Conservation (phyloP, 2,888 invertebrate species). For the Psylliodes chrysocephalus region DNA sequence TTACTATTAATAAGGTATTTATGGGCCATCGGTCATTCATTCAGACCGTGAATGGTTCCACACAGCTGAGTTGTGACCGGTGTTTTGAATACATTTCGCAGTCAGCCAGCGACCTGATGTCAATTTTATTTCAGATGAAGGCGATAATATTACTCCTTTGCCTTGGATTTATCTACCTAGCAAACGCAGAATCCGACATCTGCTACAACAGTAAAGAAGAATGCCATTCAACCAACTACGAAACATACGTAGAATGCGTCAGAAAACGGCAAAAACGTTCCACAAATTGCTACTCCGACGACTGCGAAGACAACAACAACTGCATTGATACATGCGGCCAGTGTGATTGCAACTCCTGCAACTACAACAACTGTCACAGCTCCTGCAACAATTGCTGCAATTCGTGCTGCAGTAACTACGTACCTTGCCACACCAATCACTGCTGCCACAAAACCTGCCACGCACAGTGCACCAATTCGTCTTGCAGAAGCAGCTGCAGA, state of each 20-base stretch:
- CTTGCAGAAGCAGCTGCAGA: conserved; percentile 57
- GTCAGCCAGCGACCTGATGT: no score
- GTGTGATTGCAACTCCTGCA: conserved; percentile 58
- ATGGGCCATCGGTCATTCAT: no score
- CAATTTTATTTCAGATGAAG: conserved; percentile 34
- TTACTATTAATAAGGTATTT: no score
- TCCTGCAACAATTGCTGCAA: conserved; percentile 51
- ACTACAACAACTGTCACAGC: conserved; percentile 42
- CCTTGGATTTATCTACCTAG: background rate
- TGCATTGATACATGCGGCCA: conserved; percentile 51
- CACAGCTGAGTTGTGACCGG: no score
- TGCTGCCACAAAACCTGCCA: conserved; percentile 62
- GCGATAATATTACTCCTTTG: conserved; percentile 15
- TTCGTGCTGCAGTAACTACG: conserved; percentile 50
- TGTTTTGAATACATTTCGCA: no score
- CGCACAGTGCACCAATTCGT: conserved; percentile 55
- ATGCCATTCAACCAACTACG: conserved; percentile 56
- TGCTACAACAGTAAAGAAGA: conserved; percentile 40
- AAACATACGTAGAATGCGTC: conserved; percentile 57
- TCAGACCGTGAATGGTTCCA: no score
- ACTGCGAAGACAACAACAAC: conserved; percentile 46
- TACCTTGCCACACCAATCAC: conserved; percentile 54
- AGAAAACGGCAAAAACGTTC: conserved; percentile 53
- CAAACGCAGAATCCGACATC: conserved; percentile 4
- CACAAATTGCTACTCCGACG: conserved; percentile 33